Base-by-base conservation (phyloP, 1,140 invertebrate species). In the Cydia pomonella region DNA sequence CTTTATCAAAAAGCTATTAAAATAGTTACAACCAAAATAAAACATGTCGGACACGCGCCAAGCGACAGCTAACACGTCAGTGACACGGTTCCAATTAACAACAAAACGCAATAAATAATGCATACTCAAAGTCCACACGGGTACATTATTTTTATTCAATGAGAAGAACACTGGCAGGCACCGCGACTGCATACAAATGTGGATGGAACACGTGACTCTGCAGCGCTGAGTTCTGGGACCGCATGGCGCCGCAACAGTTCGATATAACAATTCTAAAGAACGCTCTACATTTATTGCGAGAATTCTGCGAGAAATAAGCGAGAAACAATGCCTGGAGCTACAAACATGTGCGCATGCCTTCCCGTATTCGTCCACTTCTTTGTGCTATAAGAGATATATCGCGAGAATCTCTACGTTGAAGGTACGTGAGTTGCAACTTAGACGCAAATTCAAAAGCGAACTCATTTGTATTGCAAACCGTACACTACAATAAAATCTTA, bases 141-240 rank as follows among this genome's bases (percentile, higher is more conserved):
- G 76, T 75, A 79, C 83, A 82, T 78, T 82, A 81, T 76, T 81
- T 86, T 82, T 81, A 87, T 84, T 84, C 80, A 84, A 84, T 80
- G 82, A 81, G 77, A 79, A 80, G 76, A 78, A 76, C 80, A 73
- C 80, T 72, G 77, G 76, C 69, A 76, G 76, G 62, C 71, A 77
- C 79, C 75, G 75, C 77, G 80, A 74, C 76, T 79, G 82, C 81
- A 89, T 89, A 89, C 83, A 84, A 88, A 89, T 87, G 78, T 81
- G 76, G 75, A 75, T 76, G 73, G 79, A 69, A 77, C 74, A 77
- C 76, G 80, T 78, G 80, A 75, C 73, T 64, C 25, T 71, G 72
- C 78, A 77, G 80, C 73, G 62, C 79, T 76, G 80, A 73, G 77
- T 79, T 72, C 72, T 76, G 77, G 80, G 84, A 86, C 86, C 69